Conservation (phyloP, 2,888 invertebrate species). For the Bhutanitis thaidina region DNA sequence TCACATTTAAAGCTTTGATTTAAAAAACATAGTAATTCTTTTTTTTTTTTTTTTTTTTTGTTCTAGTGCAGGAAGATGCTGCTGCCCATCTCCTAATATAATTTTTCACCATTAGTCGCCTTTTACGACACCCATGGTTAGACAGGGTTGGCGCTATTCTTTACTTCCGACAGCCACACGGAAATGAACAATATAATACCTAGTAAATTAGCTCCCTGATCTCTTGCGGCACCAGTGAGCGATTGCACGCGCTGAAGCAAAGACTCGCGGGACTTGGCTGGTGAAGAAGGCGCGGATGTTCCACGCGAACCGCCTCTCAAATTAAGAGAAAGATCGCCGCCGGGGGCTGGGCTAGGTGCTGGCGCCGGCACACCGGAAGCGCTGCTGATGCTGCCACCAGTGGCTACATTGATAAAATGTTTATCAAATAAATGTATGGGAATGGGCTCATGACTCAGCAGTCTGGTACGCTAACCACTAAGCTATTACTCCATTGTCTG, state of each 20-base stretch:
- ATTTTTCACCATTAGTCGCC: no score
- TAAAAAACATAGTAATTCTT: background rate
- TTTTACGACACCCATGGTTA: no score
- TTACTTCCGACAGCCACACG: no score
- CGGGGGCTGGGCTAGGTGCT: constrained; percentile 38
- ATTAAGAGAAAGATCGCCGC: constrained; percentile 84
- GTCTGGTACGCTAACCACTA: no score
- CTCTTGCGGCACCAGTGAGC: constrained; percentile 89
- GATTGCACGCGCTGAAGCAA: constrained; percentile 94
- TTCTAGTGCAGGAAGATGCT: no score
- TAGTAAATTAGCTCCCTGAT: constrained; percentile 85
- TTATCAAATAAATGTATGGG: background rate
- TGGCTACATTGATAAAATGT: constrained; percentile 38
- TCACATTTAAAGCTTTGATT: background rate
- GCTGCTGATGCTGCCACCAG: constrained; percentile 65
- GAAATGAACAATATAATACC: no score
- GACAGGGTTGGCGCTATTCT: no score
- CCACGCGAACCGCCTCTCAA: constrained; percentile 87
- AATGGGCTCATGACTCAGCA: no score
- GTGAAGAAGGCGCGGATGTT: constrained; percentile 97
- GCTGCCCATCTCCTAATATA: no score
- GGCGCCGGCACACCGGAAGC: constrained; percentile 44
- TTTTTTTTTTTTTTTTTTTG: no score
- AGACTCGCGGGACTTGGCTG: constrained; percentile 94
- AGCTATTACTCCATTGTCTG: constrained; percentile 35